These are phyloP conservation scores for Acheta domesticus DNA, from an alignment of 2,888 invertebrate species.

Conservation along the genomic window DNA sequence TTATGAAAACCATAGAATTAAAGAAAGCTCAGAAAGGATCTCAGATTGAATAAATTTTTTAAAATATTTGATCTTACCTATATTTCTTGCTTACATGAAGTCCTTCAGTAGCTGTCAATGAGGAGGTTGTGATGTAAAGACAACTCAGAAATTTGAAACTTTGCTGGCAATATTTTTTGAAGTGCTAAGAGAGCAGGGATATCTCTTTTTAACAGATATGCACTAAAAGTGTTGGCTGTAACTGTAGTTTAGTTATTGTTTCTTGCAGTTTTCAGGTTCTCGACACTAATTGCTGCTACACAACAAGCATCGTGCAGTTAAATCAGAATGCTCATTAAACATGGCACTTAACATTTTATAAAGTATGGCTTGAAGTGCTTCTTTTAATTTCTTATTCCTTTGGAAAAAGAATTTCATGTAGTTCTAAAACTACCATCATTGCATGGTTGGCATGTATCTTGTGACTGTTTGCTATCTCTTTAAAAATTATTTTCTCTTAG, in stretches of 20 bases:
- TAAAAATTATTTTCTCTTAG: neutral
- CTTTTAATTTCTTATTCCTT: neutral
- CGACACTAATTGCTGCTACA: neutral
- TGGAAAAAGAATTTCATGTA: neutral
- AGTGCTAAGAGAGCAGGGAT: neutral
- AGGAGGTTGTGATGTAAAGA: constrained; percentile 10
- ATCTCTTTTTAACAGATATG: neutral
- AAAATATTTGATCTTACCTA: constrained; percentile 20
- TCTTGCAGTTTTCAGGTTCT: constrained; percentile 11
- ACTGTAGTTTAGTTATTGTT: neutral
- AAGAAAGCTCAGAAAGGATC: constrained; percentile 11
- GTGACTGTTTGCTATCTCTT: neutral
- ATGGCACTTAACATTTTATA: neutral
- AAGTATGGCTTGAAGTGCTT: constrained; percentile 10
- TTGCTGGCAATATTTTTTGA: constrained; percentile 21
- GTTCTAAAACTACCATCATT: neutral
- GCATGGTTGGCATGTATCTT: neutral
- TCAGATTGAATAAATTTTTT: constrained; percentile 26
- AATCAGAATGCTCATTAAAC: neutral
- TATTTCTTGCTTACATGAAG: neutral
- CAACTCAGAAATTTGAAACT: neutral
- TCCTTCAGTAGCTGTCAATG: neutral
- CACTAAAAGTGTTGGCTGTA: constrained; percentile 1
- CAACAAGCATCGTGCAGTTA: neutral
- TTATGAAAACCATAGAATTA: neutral